Evolutionary conservation across 1,140 invertebrate species (phyloP).

Genomic region (Paramacrobiotus metropolitanus): DNA sequence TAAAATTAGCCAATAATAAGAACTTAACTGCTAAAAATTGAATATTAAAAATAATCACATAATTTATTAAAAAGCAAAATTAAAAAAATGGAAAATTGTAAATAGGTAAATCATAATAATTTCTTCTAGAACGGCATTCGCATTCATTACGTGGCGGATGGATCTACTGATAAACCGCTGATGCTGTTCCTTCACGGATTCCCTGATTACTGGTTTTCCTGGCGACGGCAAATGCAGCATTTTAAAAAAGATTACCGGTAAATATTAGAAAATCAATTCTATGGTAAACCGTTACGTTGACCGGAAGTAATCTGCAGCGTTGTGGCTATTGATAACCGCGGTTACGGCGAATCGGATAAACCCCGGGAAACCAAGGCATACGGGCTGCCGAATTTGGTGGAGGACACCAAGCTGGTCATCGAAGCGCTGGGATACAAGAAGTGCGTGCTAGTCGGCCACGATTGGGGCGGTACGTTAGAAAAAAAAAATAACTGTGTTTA

Average conservation of each 20-base stretch:
- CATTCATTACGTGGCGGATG: constrained; percentile 47
- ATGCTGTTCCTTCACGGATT: constrained; percentile 47
- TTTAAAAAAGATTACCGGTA: constrained; percentile 37
- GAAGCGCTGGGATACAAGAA: constrained; percentile 28
- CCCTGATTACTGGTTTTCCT: constrained; percentile 49
- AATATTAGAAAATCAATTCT: no score
- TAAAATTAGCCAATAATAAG: no score
- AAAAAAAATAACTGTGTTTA: no score
- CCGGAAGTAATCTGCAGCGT: constrained; percentile 28
- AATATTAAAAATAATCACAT: no score
- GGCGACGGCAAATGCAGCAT: constrained; percentile 37
- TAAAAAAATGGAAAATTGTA: no score
- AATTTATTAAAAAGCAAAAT: no score
- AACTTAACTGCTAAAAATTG: no score
- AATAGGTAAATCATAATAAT: no score
- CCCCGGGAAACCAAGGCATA: constrained; percentile 38
- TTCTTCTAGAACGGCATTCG: constrained; percentile 33
- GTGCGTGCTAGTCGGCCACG: constrained; percentile 42
- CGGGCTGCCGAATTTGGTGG: constrained; percentile 31
- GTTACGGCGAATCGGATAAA: constrained; percentile 57
- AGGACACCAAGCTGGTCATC: constrained; percentile 44
- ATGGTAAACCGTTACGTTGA: constrained; percentile 5
- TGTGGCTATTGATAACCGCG: constrained; percentile 48
- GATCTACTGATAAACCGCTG: constrained; percentile 30
- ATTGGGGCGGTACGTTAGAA: constrained; percentile 46